These are phyloP conservation scores for Drosophila rufa DNA, from an alignment of 1,140 invertebrate species.

Conservation along the genomic window DNA sequence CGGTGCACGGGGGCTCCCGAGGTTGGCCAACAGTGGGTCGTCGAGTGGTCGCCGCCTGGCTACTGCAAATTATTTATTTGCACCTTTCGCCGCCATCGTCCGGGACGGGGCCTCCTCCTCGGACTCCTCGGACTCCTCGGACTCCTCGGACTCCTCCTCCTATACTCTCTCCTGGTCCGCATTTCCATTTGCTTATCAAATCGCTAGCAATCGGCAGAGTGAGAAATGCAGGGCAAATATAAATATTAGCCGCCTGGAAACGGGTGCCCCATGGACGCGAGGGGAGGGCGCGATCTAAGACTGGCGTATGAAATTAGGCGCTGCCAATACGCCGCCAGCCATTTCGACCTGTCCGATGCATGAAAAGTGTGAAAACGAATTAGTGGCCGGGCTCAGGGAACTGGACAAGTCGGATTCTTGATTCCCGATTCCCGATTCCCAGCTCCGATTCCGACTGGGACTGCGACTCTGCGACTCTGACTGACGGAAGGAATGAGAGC, in stretches of 20 bases:
- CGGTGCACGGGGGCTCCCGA: slow-evolving; percentile 7
- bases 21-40: slow-evolving; percentile 63
- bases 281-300: slow-evolving; percentile 24
- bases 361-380: slow-evolving; percentile 82
- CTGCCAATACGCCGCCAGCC: slow-evolving; percentile 56
- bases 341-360: slow-evolving; percentile 60
- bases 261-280: slow-evolving; percentile 14
- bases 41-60: slow-evolving; percentile 47
- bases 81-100: slow-evolving; percentile 71
- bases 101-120: slow-evolving; percentile 6
- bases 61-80: slow-evolving; percentile 83
- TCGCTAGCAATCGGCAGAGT: slow-evolving; percentile 65
- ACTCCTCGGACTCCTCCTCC: no score
- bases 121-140: background rate
- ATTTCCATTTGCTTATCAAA: slow-evolving; percentile 80
- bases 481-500: slow-evolving; percentile 22
- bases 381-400: slow-evolving; percentile 48
- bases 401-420: slow-evolving; percentile 18
- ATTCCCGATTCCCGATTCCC: background rate
- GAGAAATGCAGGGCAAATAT: slow-evolving; percentile 82
- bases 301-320: slow-evolving; percentile 71
- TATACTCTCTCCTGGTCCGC: slow-evolving; percentile 27
- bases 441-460: background rate
- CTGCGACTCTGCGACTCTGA: background rate
- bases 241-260: slow-evolving; percentile 65